These are phyloP conservation scores for Lepidothrix coronata DNA, from an alignment of 2,113 vertebrate genomes.

Conservation along the genomic window DNA sequence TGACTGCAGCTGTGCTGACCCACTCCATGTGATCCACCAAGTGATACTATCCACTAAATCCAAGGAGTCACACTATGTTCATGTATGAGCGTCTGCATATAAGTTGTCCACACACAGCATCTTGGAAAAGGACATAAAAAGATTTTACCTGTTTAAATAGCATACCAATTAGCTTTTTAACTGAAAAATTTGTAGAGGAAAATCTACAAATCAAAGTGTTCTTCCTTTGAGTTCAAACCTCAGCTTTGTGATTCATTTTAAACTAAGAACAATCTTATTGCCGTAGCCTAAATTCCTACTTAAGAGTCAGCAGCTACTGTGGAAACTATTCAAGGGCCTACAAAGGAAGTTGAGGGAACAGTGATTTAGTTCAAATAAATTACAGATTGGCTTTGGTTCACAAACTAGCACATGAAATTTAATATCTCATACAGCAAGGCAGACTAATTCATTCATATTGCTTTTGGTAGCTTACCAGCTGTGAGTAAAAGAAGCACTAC, in stretches of 20 bases:
- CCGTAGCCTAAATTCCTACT: background rate
- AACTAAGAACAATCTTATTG: background rate
- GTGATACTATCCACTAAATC: background rate
- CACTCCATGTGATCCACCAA: background rate
- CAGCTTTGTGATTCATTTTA: background rate
- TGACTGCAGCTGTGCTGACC: background rate
- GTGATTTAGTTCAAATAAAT: slow-evolving; percentile 5
- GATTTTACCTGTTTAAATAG: background rate
- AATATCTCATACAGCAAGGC: background rate
- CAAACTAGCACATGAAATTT: background rate
- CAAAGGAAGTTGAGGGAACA: background rate
- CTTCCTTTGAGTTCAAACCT: background rate
- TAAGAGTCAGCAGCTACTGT: background rate
- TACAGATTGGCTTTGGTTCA: background rate
- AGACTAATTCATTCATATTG: background rate
- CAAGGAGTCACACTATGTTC: background rate
- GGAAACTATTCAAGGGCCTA: background rate
- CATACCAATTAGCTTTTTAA: background rate
- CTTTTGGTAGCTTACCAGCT: background rate
- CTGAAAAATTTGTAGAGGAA: background rate
- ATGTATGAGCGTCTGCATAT: background rate
- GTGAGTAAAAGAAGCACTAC: background rate
- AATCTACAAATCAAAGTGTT: background rate
- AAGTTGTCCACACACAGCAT: background rate
- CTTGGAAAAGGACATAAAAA: background rate